phyloP scores from a whole-genome alignment of 2,888 invertebrate genomes.

The Drosophila pseudotalamancana region DNA sequence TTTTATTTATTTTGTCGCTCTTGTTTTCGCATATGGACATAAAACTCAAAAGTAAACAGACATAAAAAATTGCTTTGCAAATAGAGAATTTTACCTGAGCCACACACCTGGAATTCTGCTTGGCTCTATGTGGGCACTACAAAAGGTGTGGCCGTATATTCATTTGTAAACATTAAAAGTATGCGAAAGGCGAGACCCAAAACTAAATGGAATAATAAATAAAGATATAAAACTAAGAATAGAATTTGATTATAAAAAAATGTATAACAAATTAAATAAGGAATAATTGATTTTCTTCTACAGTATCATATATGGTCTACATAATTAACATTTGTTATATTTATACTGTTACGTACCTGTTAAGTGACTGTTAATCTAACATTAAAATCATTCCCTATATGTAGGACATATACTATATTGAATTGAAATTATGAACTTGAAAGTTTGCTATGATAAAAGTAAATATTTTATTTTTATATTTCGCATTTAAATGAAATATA shows the following conservation, averaged over 20 bases:
- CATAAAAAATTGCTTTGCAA: slow-evolving; percentile 75
- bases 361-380: not conserved
- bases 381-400: not conserved
- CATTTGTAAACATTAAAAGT: no score
- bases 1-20: slow-evolving; percentile 63
- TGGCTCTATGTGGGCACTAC: slow-evolving; percentile 14
- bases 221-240: slow-evolving; percentile 7
- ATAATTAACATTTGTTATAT: no score
- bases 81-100: slow-evolving; percentile 62
- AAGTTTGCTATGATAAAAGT: not conserved
- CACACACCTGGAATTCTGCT: slow-evolving; percentile 33
- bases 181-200: slow-evolving; percentile 52
- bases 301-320: no score
- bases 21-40: slow-evolving; percentile 76
- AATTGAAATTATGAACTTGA: not conserved
- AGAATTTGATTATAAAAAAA: not conserved
- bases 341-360: not conserved
- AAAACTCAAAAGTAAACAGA: slow-evolving; percentile 73
- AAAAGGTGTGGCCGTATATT: slow-evolving; percentile 57
- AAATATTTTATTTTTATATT: no score
- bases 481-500: no score
- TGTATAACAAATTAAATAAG: not conserved
- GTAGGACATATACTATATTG: not conserved
- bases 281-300: no score
- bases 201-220: slow-evolving; percentile 19